Conservation (phyloP, 2,113 vertebrate genomes). For the Lepus timidus region DNA sequence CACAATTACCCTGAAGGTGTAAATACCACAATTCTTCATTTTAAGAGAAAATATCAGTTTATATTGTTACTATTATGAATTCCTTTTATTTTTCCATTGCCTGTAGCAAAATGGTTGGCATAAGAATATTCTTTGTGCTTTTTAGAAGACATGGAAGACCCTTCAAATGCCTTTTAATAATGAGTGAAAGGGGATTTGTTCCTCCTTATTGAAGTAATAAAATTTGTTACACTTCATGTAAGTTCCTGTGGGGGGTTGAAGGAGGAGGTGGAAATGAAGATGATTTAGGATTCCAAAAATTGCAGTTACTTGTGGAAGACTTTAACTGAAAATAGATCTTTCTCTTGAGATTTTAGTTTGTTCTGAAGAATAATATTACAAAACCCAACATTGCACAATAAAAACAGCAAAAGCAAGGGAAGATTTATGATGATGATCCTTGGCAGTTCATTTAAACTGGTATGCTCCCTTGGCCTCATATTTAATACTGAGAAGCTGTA, state of each 20-base stretch:
- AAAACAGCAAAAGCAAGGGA: conserved; percentile 78
- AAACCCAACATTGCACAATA: conserved; percentile 84
- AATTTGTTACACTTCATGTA: conserved; percentile 66
- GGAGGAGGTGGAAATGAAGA: conserved; percentile 63
- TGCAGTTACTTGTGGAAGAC: conserved; percentile 77
- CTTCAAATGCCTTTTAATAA: conserved; percentile 23
- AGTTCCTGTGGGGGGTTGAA: conserved; percentile 40
- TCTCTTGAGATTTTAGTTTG: conserved; percentile 79
- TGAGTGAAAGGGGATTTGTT: conserved; percentile 49
- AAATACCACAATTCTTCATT: conserved; percentile 11
- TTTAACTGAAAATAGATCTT: conserved; percentile 77
- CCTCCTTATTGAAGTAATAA: conserved; percentile 67
- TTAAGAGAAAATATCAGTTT: conserved; percentile 36
- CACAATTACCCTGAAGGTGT: background rate
- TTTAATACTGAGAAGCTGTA: conserved; percentile 53
- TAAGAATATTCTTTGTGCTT: background rate
- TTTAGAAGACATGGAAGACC: background rate
- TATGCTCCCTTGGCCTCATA: conserved; percentile 54
- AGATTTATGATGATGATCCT: conserved; percentile 77
- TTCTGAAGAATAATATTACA: conserved; percentile 85
- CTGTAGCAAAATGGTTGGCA: background rate
- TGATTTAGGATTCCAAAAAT: conserved; percentile 79
- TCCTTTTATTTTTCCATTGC: conserved; percentile 13
- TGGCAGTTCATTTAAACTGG: conserved; percentile 67
- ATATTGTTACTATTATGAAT: background rate